Base-by-base conservation (phyloP, 2,888 invertebrate species). In the Agriopis leucophaearia region DNA sequence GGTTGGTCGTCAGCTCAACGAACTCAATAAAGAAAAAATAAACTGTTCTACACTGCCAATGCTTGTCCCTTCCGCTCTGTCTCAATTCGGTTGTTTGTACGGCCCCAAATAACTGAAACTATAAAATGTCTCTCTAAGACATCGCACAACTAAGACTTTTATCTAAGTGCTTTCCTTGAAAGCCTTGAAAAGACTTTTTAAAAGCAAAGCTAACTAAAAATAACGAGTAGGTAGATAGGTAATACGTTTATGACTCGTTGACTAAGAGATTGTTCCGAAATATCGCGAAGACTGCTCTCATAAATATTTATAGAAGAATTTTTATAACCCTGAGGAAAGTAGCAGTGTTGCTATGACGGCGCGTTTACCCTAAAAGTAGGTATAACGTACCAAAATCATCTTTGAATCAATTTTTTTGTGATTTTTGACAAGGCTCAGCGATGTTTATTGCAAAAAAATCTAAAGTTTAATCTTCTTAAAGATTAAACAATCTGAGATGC, bases 241-340 rank as follows among this genome's bases (percentile, higher is more conserved):
- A 66, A 61, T 66, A 62, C 55, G 35, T 63, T 63, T 54, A 55
- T 36, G 59, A 27, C 27, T 59, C 63, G 67, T 58, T 55, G 67
- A 58, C 60, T 44, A 57, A 54, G 63, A 54, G 50, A 66, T 44
- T 52, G 56, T 67, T 15, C 40, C 35, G 52, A 13, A 47, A 47
- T 50, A 52, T 48, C 62, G 54, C 16, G 16, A 40, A 15, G 27
- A 60, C 38, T n/a, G 16, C 47, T 8, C 45, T 66, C 63, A 67
- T 67, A 63, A 52, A 67, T 67, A 67, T 67, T 63, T 63, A 67
- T 67, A 16, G 12, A 10, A 44, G 54, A 58, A 58, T 45, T 62
- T 66, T 44, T 44, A 62, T 57, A 61, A 44, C 56, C 60, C 57
- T 52, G 55, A 65, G 13, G 35, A 58, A 60, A 66, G 45, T 52